Evolutionary conservation across 2,113 vertebrate genomes (phyloP).

Genomic region (Prunella himalayana): DNA sequence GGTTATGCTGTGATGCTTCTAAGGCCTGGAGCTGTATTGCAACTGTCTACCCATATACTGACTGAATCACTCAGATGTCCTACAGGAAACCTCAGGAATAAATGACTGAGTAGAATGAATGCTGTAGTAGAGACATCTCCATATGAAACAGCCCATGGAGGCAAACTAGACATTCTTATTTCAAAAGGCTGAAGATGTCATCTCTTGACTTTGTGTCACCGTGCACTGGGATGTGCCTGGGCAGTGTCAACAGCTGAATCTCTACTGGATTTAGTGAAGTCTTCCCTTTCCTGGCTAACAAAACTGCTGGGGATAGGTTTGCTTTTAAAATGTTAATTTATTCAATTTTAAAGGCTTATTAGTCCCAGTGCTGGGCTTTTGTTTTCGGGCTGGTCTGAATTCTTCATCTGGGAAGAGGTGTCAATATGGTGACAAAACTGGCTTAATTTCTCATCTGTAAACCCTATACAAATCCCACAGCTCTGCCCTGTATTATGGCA

Average conservation of each 20-base stretch:
- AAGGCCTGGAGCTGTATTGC: not conserved
- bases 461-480: not conserved
- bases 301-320: not conserved
- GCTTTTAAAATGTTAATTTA: not conserved
- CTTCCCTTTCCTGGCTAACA: not conserved
- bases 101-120: not conserved
- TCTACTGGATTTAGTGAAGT: not conserved
- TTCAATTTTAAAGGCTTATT: not conserved
- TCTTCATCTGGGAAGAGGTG: not conserved
- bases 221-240: not conserved
- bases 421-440: not conserved
- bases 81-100: not conserved
- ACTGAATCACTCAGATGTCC: not conserved
- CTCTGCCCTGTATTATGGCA: not conserved
- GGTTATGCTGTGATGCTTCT: not conserved
- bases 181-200: not conserved
- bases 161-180: not conserved
- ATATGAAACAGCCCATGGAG: not conserved
- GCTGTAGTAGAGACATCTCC: not conserved
- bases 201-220: not conserved
- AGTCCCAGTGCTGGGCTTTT: not conserved
- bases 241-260: not conserved
- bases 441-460: not conserved
- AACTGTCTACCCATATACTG: not conserved
- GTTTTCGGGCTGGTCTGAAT: not conserved